Evolutionary conservation across 1,140 invertebrate species (phyloP).

Genomic region (Temnothorax nylanderi): DNA sequence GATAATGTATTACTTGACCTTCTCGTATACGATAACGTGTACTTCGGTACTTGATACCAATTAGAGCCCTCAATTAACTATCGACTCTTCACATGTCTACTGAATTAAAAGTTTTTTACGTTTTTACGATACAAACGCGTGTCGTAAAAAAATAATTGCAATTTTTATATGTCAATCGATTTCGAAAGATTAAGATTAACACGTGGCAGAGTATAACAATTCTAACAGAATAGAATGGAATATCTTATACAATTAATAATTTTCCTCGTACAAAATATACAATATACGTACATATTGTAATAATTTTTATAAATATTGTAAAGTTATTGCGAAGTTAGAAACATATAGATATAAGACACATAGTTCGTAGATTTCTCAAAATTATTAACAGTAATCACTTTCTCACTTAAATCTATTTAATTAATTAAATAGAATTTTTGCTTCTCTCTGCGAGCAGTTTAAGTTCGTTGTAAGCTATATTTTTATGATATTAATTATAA

Average conservation of each 20-base stretch:
- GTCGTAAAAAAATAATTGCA: background rate
- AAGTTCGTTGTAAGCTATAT: background rate
- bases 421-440: background rate
- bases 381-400: background rate
- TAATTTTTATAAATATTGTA: background rate
- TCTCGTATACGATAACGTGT: slow-evolving; percentile 5
- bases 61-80: slow-evolving; percentile 31
- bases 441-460: background rate
- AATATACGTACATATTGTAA: background rate
- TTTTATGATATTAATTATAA: background rate
- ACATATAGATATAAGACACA: background rate
- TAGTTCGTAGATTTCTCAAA: background rate
- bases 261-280: background rate
- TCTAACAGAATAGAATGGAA: background rate
- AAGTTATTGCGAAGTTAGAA: background rate
- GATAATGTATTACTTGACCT: slow-evolving; percentile 22
- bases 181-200: background rate
- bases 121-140: background rate
- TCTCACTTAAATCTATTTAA: background rate
- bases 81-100: background rate
- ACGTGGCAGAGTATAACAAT: background rate
- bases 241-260: background rate
- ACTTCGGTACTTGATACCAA: slow-evolving; percentile 36
- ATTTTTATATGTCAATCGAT: background rate
- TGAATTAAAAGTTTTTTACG: background rate